A percentile compares a stretch with the other conserved stretches of the same genome.
Evolutionary conservation across 2,113 vertebrate species (phyloP).

Genomic region (Panthera tigris): DNA sequence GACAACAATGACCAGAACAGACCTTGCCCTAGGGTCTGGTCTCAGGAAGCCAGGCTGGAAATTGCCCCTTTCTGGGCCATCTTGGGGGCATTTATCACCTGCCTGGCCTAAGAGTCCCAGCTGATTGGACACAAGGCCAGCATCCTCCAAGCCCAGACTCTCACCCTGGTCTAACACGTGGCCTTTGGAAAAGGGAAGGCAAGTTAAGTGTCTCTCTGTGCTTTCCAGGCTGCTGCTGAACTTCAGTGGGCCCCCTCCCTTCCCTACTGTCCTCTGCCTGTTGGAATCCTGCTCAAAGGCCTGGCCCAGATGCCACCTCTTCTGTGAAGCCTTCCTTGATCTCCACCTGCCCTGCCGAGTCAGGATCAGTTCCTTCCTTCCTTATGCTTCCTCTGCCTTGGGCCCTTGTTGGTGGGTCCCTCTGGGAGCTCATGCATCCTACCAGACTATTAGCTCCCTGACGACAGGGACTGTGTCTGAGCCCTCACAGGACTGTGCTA

Average conservation of each 20-base stretch:
- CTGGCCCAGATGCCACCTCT: background rate
- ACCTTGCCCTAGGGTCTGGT: background rate
- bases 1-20: background rate
- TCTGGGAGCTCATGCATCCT: background rate
- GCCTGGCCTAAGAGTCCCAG: background rate
- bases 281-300: background rate
- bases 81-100: background rate
- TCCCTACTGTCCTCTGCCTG: background rate
- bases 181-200: background rate
- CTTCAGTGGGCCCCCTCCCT: background rate
- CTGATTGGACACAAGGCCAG: background rate
- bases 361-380: background rate
- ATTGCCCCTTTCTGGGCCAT: background rate
- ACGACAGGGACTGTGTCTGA: background rate
- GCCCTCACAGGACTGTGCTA: background rate
- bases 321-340: conserved; percentile 6
- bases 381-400: background rate
- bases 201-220: background rate
- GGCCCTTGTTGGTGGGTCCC: background rate
- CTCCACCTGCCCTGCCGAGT: background rate
- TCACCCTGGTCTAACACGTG: background rate
- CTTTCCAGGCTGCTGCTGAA: background rate
- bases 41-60: background rate
- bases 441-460: background rate
- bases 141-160: background rate